A percentile compares a stretch with the other conserved stretches of the same genome.
Conservation (phyloP, 1,140 invertebrate species). For the Trypoxylus dichotomus region DNA sequence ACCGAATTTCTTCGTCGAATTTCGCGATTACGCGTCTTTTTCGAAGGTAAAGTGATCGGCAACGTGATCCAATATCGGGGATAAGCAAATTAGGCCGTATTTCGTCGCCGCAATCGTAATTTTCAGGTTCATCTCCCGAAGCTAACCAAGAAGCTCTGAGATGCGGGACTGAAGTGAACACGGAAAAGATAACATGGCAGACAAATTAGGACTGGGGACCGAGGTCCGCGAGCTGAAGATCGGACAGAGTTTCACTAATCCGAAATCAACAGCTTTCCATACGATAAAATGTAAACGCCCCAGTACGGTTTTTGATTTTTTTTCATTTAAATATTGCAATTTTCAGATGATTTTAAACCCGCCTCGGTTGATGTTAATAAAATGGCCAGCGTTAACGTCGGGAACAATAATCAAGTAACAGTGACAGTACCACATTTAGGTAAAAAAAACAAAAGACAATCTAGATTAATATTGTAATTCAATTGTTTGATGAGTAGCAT, state of each 20-base stretch:
- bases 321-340: not conserved
- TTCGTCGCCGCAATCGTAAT: not conserved
- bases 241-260: constrained; percentile 76
- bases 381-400: constrained; percentile 86
- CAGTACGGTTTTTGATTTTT: not conserved
- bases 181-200: constrained; percentile 60
- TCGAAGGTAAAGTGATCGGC: constrained; percentile 28
- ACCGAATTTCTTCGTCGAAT: not conserved
- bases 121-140: not conserved
- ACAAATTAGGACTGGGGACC: constrained; percentile 73
- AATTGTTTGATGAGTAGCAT: not conserved
- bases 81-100: not conserved
- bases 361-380: constrained; percentile 92
- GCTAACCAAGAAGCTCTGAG: constrained; percentile 12
- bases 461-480: not conserved
- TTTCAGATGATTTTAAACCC: constrained; percentile 95
- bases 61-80: constrained; percentile 47
- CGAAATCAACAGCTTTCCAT: constrained; percentile 75
- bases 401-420: constrained; percentile 83
- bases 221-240: constrained; percentile 81
- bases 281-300: constrained; percentile 84
- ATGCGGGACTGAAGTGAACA: constrained; percentile 9
- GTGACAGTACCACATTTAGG: constrained; percentile 91
- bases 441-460: constrained; percentile 50
- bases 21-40: not conserved